Conservation (phyloP, 1,140 invertebrate genomes). For the Brachionus rubens region DNA sequence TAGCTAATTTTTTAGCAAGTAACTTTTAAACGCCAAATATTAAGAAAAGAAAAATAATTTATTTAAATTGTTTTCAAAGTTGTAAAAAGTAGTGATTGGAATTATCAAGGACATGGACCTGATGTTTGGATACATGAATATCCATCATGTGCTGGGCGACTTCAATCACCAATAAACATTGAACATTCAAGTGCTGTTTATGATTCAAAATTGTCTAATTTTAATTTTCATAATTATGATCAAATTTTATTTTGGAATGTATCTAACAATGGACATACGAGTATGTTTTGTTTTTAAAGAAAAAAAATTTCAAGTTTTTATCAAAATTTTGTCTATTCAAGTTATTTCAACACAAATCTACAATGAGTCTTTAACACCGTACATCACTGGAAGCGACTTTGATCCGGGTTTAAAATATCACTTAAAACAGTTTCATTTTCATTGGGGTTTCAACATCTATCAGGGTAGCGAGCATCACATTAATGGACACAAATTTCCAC, state of each 20-base stretch:
- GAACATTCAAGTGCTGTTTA: background rate
- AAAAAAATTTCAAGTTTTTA: background rate
- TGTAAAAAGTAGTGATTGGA: background rate
- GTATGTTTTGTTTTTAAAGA: background rate
- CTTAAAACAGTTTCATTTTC: constrained; percentile 43
- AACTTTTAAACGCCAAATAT: too few species aligned
- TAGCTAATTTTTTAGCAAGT: too few species aligned
- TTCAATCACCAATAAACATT: constrained; percentile 41
- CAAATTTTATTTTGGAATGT: background rate
- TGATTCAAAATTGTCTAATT: background rate
- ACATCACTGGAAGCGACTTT: constrained; percentile 30
- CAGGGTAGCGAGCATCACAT: constrained; percentile 37
- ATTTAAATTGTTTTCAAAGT: background rate
- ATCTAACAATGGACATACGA: background rate
- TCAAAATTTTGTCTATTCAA: background rate
- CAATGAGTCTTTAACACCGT: background rate
- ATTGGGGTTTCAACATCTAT: constrained; percentile 42
- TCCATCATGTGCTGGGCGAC: background rate
- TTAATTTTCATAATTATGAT: constrained; percentile 14
- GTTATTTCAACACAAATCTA: background rate
- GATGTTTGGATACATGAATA: constrained; percentile 40
- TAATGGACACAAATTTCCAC: constrained; percentile 16
- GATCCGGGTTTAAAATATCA: background rate
- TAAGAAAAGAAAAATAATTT: too few species aligned
- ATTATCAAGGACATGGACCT: constrained; percentile 18